These are phyloP conservation scores for Harpagoxenus sublaevis DNA, from an alignment of 2,888 invertebrate species.

Conservation along the genomic window DNA sequence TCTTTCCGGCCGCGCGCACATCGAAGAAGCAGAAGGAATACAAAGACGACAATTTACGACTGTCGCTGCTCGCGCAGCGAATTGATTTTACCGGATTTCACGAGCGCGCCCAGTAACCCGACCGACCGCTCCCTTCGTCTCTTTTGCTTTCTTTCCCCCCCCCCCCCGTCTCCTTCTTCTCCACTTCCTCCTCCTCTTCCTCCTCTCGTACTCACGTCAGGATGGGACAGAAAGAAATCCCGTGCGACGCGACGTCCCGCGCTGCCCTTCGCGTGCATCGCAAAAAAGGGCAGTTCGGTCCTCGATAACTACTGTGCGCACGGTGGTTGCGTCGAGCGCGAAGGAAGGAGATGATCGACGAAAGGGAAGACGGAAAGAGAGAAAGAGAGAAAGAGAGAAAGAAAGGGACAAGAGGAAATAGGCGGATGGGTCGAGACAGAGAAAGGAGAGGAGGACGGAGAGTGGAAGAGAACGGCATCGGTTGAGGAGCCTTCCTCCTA, in stretches of 20 bases:
- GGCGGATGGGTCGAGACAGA: constrained; percentile 22
- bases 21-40: constrained; percentile 47
- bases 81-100: constrained; percentile 74
- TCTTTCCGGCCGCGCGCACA: constrained; percentile 34
- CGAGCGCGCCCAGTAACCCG: constrained; percentile 67
- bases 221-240: constrained; percentile 72
- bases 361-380: constrained; percentile 37
- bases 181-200: constrained; percentile 32
- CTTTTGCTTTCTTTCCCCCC: constrained; percentile 22
- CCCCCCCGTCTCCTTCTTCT: background rate
- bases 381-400: constrained; percentile 34
- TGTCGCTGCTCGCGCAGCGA: constrained; percentile 63
- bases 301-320: constrained; percentile 76
- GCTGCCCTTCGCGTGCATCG: constrained; percentile 58
- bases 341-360: constrained; percentile 54
- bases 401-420: constrained; percentile 30
- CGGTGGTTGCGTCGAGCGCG: constrained; percentile 67
- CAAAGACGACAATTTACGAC: constrained; percentile 69
- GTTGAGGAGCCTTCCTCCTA: constrained; percentile 66
- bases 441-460: constrained; percentile 26
- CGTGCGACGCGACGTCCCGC: constrained; percentile 61
- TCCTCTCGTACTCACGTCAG: constrained; percentile 60
- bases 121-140: constrained; percentile 14
- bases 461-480: constrained; percentile 14
- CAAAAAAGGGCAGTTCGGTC: constrained; percentile 74